Conservation (phyloP, 2,888 invertebrate species). For the Autographa gamma region DNA sequence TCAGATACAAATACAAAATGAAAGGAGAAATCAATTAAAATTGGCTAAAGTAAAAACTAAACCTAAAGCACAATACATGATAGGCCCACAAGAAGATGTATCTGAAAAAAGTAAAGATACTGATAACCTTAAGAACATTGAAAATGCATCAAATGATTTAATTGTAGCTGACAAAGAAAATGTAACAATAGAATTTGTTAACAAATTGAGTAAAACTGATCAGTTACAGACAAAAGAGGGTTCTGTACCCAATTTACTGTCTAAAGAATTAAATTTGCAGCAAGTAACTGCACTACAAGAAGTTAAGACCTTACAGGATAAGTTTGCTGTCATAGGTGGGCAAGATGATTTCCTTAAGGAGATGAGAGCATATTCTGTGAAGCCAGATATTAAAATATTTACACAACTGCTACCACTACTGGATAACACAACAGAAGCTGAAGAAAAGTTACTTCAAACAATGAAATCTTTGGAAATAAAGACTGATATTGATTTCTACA, state of each 20-base stretch:
- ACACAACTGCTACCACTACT: slow-evolving; percentile 93
- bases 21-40: slow-evolving; percentile 23
- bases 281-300: slow-evolving; percentile 89
- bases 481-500: slow-evolving; percentile 95
- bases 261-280: slow-evolving; percentile 89
- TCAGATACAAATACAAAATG: slow-evolving; percentile 60
- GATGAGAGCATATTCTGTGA: slow-evolving; percentile 91
- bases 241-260: slow-evolving; percentile 91
- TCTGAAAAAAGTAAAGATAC: not conserved
- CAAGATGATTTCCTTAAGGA: slow-evolving; percentile 92
- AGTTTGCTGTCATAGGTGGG: slow-evolving; percentile 94
- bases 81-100: slow-evolving; percentile 17
- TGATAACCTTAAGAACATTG: not conserved
- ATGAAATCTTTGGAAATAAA: slow-evolving; percentile 90
- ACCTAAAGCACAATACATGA: slow-evolving; percentile 34
- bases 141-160: slow-evolving; percentile 21
- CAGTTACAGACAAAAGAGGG: slow-evolving; percentile 47
- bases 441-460: slow-evolving; percentile 90
- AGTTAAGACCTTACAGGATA: slow-evolving; percentile 90
- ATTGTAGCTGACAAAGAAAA: slow-evolving; percentile 37
- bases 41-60: slow-evolving; percentile 20
- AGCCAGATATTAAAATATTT: slow-evolving; percentile 94
- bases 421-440: slow-evolving; percentile 91
- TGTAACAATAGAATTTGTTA: slow-evolving; percentile 61
- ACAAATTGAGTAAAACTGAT: slow-evolving; percentile 49